Base-by-base conservation (phyloP, 2,797 vertebrate genomes). In the Hoplostethus mediterraneus region DNA sequence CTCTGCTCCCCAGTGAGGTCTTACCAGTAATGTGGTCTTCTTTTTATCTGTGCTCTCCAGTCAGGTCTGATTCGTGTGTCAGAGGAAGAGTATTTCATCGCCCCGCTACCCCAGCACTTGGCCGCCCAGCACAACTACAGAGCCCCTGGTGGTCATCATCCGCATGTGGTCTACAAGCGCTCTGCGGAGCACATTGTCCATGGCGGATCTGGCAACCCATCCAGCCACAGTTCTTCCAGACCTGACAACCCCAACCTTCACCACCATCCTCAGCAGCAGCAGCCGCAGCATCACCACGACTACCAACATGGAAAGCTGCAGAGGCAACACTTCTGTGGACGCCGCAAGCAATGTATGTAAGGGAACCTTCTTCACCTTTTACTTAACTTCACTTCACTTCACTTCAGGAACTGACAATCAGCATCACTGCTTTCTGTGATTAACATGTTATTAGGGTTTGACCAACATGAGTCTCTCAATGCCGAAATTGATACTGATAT, bases 271-370 rank as follows among this genome's bases (percentile, higher is more conserved):
- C 83, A 68, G 2, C 76, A 57, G 0, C 81, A 80, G 16, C 71
- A 81, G 25, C 77, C 73, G 8, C 87, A 56, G 38, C 84, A 67
- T 14, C 94, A 80, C 72, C 92, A 86, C 64, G 85, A 85, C 75
- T 82, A 87, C 87, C 93, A 86, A 71, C 95, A 90, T 1, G 87
- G 88, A 80, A 95, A 90, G 85, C 87, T 92, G 73, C 95, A 94
- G 89, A 97, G 93, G 91, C 96, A 97, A 81, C 97, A 99, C 88
- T 99, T 98, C 95, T 99, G 98, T 94, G 98, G 98, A 95, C 97
- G 92, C 92, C 97, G 96, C 95, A 98, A 97, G 96, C 97, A 98
- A 98, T 97, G 98, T 99, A 98, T 99, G 98, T 99, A 97, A 97
- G 97, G 96, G 94, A 96, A 96, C 94, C 93, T 96, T 92, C 67